A percentile compares a stretch with the other conserved stretches of the same genome.
Evolutionary conservation across 2,797 vertebrate genomes (phyloP).

Genomic region (Peromyscus eremicus): DNA sequence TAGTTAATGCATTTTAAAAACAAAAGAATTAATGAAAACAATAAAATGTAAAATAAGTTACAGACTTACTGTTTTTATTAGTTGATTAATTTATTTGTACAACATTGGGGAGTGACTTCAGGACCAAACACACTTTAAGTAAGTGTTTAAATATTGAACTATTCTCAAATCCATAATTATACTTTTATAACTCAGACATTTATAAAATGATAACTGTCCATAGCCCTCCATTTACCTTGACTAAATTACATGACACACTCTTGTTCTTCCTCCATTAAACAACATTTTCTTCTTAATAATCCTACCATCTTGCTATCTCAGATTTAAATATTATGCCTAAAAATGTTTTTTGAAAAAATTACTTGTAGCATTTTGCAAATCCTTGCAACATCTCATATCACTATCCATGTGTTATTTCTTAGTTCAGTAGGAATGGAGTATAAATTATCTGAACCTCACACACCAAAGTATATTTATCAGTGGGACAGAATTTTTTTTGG

Average conservation of each 20-base stretch:
- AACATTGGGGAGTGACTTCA: neutral
- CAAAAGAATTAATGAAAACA: neutral
- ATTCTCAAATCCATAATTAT: neutral
- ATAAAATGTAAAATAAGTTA: neutral
- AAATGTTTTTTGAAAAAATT: conserved; percentile 8
- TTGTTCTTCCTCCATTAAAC: neutral
- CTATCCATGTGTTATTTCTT: neutral
- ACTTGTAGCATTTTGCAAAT: neutral
- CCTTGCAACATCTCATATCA: neutral
- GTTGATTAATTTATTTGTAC: neutral
- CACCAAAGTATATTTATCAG: neutral
- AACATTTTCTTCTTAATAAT: neutral
- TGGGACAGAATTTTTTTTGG: neutral
- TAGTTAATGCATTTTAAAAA: neutral
- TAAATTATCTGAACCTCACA: neutral
- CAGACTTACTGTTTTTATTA: neutral
- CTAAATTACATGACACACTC: neutral
- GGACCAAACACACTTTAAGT: neutral
- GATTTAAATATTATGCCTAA: neutral
- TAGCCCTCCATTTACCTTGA: accelerated
- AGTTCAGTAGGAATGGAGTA: neutral
- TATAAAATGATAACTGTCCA: neutral
- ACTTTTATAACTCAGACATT: neutral
- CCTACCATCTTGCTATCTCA: neutral
- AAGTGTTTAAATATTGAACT: neutral